Percentiles rank a stretch among this genome's conserved stretches.
Evolutionary conservation across 2,797 vertebrate genomes (phyloP).

Genomic region (Lepilemur ruficaudatus): DNA sequence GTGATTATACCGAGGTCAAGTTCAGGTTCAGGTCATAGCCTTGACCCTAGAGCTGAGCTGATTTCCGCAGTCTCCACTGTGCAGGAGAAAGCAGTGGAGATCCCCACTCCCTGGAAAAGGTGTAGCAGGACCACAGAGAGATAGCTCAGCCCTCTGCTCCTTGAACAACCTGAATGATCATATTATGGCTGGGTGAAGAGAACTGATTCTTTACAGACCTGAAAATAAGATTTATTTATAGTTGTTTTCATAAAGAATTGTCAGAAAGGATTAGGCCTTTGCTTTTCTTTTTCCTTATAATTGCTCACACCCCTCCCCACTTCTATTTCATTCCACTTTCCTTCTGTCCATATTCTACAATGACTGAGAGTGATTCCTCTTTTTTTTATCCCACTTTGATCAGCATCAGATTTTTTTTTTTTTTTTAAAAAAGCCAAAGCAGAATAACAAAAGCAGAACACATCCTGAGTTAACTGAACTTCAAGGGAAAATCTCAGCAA

Average conservation of each 20-base stretch:
- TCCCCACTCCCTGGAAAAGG: background rate
- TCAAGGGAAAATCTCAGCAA: conserved; percentile 51
- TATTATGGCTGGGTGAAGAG: conserved; percentile 1
- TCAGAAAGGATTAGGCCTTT: conserved; percentile 58
- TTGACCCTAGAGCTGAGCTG: background rate
- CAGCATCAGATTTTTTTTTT: background rate
- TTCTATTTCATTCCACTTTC: background rate
- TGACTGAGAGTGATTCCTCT: background rate
- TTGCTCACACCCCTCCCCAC: background rate
- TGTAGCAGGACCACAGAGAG: background rate
- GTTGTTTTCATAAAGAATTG: conserved; percentile 16
- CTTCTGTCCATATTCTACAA: background rate
- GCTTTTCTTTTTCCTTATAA: background rate
- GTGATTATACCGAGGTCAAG: background rate
- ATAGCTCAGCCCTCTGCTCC: background rate
- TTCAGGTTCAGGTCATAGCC: background rate
- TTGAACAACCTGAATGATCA: background rate
- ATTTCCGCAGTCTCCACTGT: background rate
- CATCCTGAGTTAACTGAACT: conserved; percentile 59
- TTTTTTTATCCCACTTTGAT: conserved; percentile 12
- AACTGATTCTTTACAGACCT: conserved; percentile 52
- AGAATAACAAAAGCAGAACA: conserved; percentile 58
- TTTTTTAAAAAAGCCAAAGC: conserved; percentile 21
- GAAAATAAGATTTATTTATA: conserved; percentile 54
- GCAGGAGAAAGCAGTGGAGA: background rate